Base-by-base conservation (phyloP, 2,797 vertebrate species). In the Dicrostonyx torquatus region DNA sequence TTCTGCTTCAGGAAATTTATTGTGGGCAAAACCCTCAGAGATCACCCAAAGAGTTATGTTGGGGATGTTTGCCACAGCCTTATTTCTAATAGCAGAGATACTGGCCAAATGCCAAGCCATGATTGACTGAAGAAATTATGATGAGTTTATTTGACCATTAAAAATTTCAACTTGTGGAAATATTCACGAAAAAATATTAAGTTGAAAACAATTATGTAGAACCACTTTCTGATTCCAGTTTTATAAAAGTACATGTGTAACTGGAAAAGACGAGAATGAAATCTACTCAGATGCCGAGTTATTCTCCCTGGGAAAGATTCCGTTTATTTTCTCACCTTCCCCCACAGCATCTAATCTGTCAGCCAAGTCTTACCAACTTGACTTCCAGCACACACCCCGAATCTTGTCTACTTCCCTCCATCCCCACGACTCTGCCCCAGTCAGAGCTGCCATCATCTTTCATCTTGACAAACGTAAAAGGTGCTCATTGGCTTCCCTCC, bases 1-100 rank as follows among this genome's bases (percentile, higher is more conserved):
- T 91, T 91, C 93, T n/a, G 80, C 86, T 91, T 94, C 58, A 91
- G 89, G 80, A 90, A 93, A 90, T 95, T 94, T 95, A 96, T 94
- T 1, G 2, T 43, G 62, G 14, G 70, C 4, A n/a, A 55, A 2
- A 88, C 43, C 29, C 37, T 82, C 78, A 70, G 77, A 96, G 78
- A 89, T 85, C 48, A 17, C 93, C 89, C 94, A 3, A 87, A 96
- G 96, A 96, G 95, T 94, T 94, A 95, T 86, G 55, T 79, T 48
- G 66, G 43, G 34, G 34, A 64, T 90, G 62, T 94, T 95, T 75
- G 55, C 80, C 37, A 18, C 45, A 86, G 91, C 31, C 40, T 94
- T 85, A 62, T 93, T 93, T 95, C 64, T 91, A 85, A 91, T 76
- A 82, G 45, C 55, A 31, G 48, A 95, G 68, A 48, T 83, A 37